Percentiles rank a stretch among this genome's conserved stretches.
phyloP scores from a whole-genome alignment of 1,140 invertebrate species.

The Aphidius ervi region DNA sequence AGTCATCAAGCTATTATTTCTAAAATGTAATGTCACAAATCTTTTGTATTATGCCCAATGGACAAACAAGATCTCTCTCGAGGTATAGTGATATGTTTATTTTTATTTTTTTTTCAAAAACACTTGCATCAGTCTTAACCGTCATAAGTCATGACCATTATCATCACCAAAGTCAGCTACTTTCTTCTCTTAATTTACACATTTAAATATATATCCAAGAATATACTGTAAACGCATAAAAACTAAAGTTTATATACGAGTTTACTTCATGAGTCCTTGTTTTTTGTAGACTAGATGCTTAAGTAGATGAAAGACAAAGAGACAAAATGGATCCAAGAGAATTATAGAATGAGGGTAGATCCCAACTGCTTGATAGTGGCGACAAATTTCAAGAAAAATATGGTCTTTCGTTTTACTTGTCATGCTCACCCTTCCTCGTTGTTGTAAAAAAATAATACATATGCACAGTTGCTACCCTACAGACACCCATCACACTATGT shows the following conservation, averaged over 20 bases:
- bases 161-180: no score
- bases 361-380: conserved; percentile 42
- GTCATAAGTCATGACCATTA: no score
- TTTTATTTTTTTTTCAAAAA: not conserved
- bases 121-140: not conserved
- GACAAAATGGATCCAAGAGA: conserved; percentile 31
- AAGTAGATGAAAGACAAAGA: conserved; percentile 23
- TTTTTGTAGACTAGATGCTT: no score
- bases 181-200: no score
- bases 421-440: not conserved
- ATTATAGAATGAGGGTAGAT: conserved; percentile 51
- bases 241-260: no score
- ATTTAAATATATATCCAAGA: no score
- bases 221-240: no score
- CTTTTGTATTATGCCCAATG: conserved; percentile 11
- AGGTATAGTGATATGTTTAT: not conserved
- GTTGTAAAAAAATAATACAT: no score
- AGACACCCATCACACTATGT: no score
- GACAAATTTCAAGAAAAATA: conserved; percentile 53
- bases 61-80: not conserved
- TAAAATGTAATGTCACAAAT: conserved; percentile 4
- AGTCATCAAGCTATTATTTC: no score
- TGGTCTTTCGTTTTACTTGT: conserved; percentile 27
- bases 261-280: not conserved
- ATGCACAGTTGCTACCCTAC: no score